phyloP scores from a whole-genome alignment of 2,797 vertebrate species.

The Clamator glandarius region DNA sequence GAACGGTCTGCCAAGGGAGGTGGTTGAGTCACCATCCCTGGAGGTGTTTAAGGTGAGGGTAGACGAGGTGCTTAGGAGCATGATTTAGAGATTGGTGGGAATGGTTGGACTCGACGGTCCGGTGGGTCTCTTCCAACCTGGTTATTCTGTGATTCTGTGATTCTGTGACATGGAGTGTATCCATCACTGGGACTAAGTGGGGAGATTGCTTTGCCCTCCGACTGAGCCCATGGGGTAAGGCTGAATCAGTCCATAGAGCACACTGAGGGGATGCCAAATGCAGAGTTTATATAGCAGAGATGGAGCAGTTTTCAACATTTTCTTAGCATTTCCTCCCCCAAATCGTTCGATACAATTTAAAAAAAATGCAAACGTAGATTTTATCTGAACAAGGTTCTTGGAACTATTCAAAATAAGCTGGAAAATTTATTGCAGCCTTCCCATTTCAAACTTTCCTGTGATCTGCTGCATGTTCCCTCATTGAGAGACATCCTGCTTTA shows the following conservation, averaged over 20 bases:
- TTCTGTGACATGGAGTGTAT: rapidly evolving
- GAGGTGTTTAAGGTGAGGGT: too few relatives aligned
- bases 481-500: neutral
- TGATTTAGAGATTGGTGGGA: too few relatives aligned
- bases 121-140: too few relatives aligned
- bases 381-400: neutral
- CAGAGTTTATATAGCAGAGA: neutral
- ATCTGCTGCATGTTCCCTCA: neutral
- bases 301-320: neutral
- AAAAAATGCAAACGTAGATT: neutral
- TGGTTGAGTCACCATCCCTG: too few relatives aligned
- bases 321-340: neutral
- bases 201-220: neutral
- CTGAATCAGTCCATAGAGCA: rapidly evolving
- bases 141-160: too few relatives aligned
- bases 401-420: neutral
- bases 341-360: neutral
- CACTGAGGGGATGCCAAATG: neutral
- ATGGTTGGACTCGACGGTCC: too few relatives aligned
- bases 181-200: neutral
- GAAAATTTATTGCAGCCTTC: neutral
- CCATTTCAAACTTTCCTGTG: neutral
- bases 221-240: neutral
- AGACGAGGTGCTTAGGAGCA: too few relatives aligned
- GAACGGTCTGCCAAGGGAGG: too few relatives aligned